Conservation (phyloP, 2,797 vertebrate species). For the Tympanoctomys barrerae region DNA sequence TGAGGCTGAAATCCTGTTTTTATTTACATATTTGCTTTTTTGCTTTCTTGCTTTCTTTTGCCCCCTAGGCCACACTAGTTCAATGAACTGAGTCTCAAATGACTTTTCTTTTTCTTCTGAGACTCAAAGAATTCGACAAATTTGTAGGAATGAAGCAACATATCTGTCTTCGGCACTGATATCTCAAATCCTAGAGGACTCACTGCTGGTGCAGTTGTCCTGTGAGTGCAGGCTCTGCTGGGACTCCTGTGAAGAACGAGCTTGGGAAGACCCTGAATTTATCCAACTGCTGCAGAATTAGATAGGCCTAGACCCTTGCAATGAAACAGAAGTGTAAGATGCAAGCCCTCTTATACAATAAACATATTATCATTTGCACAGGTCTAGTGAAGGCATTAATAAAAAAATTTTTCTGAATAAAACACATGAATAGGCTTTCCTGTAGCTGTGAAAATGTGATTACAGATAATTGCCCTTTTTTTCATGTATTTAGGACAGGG, state of each 20-base stretch:
- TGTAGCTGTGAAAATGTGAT: constrained; percentile 22
- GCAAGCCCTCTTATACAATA: neutral
- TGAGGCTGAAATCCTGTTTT: constrained; percentile 69
- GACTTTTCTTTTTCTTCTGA: constrained; percentile 30
- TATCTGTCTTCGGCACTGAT: neutral
- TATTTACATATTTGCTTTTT: constrained; percentile 76
- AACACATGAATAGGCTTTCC: neutral
- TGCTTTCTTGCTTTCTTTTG: constrained; percentile 53
- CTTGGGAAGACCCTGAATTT: constrained; percentile 39
- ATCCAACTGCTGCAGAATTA: neutral
- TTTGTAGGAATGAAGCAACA: neutral
- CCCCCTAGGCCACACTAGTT: neutral
- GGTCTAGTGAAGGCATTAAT: neutral
- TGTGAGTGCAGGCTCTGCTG: neutral
- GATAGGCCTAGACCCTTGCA: neutral
- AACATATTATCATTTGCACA: neutral
- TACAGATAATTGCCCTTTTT: neutral
- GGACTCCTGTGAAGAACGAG: neutral
- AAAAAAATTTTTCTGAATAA: constrained; percentile 42
- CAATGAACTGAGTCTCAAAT: constrained; percentile 58
- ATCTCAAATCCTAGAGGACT: neutral
- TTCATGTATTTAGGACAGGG: too few species aligned
- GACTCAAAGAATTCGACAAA: constrained; percentile 55
- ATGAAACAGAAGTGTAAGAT: constrained; percentile 40
- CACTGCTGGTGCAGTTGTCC: neutral